phyloP scores from a whole-genome alignment of 2,113 vertebrate species.

The Catagonus wagneri region DNA sequence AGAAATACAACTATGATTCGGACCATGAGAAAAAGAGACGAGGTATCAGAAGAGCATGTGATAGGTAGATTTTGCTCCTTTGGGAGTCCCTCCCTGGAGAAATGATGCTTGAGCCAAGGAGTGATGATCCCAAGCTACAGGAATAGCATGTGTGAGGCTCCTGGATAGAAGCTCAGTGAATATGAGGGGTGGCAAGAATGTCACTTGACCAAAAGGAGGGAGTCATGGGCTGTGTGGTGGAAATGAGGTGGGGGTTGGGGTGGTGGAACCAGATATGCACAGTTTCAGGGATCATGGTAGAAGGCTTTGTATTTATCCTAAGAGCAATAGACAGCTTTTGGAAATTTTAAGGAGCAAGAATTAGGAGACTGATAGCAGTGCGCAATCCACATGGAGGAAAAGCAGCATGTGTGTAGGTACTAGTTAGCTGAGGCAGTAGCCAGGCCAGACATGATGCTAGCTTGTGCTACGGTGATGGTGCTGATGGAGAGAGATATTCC shows the following conservation, averaged over 20 bases:
- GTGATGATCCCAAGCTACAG: conserved; percentile 7
- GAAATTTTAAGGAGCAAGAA: not conserved
- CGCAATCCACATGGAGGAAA: not conserved
- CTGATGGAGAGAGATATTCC: not conserved
- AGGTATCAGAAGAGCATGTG: not conserved
- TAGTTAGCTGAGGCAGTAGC: not conserved
- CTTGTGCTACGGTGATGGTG: not conserved
- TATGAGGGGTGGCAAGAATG: not conserved
- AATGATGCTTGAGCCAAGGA: not conserved
- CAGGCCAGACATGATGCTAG: not conserved
- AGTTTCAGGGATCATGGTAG: not conserved
- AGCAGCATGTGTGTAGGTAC: not conserved
- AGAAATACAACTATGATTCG: not conserved
- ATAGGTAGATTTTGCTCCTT: not conserved
- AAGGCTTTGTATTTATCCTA: not conserved
- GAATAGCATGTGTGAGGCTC: not conserved
- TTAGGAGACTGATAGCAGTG: not conserved
- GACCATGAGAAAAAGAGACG: not conserved
- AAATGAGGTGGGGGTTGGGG: not conserved
- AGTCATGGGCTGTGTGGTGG: not conserved
- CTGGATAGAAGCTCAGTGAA: not conserved
- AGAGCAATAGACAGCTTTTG: not conserved
- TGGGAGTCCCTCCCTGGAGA: not conserved
- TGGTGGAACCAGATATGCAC: not conserved
- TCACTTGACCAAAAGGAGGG: not conserved